phyloP scores from a whole-genome alignment of 1,140 invertebrate genomes.

The Lepidurus couesii region DNA sequence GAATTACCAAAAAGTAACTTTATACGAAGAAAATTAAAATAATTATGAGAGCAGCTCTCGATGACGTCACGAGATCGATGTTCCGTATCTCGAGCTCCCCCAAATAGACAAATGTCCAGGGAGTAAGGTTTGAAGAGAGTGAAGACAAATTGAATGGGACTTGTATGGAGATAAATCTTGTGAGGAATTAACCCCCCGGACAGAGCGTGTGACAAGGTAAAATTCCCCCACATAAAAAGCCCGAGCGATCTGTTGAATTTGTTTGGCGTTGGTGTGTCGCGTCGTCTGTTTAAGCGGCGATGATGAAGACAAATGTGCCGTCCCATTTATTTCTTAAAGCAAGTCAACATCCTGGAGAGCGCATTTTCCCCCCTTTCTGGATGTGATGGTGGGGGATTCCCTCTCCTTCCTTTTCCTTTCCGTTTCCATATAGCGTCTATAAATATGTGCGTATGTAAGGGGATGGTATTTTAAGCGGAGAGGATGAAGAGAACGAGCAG shows the following conservation, averaged over 20 bases:
- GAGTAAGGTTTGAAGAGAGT: too few species aligned
- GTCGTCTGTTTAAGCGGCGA: constrained; percentile 9
- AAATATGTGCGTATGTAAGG: too few species aligned
- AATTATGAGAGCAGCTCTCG: background rate
- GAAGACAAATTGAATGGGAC: background rate
- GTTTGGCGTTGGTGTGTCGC: constrained; percentile 4
- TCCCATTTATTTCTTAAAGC: background rate
- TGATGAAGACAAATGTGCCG: constrained; percentile 5
- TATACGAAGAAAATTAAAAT: too few species aligned
- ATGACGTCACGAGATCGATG: background rate
- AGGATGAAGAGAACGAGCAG: too few species aligned
- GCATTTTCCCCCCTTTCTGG: background rate
- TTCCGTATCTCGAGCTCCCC: background rate
- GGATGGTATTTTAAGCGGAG: too few species aligned
- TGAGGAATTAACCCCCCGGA: background rate
- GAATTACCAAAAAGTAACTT: too few species aligned
- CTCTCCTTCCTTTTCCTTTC: background rate
- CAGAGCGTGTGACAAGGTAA: constrained; percentile 8
- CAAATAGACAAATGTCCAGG: too few species aligned
- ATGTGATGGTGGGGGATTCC: background rate
- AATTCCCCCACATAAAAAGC: background rate
- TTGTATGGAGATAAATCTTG: background rate
- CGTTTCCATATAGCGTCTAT: too few species aligned
- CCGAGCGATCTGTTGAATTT: background rate
- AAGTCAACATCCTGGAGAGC: background rate